These are phyloP conservation scores for Scaptomyza parva DNA, from an alignment of 2,888 invertebrate genomes.

Conservation along the genomic window DNA sequence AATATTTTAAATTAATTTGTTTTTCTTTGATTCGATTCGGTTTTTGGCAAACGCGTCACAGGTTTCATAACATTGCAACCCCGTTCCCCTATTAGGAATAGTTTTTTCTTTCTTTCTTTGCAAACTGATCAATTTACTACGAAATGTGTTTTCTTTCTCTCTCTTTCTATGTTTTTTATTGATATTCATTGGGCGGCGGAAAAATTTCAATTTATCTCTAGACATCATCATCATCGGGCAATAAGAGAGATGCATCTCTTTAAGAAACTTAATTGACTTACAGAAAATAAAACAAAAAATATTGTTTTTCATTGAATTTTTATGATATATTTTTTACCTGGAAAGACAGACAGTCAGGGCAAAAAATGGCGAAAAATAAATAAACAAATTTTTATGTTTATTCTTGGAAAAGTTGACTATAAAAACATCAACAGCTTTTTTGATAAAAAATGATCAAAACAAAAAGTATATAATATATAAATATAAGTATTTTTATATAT, in stretches of 20 bases:
- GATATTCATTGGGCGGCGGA: slow-evolving; percentile 68
- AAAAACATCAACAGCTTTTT: slow-evolving; percentile 53
- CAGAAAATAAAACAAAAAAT: slow-evolving; percentile 12
- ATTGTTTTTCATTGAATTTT: slow-evolving; percentile 12
- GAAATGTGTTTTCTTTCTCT: slow-evolving; percentile 46
- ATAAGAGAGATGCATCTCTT: too few species aligned
- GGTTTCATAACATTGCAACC: neutral
- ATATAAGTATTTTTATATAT: neutral
- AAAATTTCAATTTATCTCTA: slow-evolving; percentile 51
- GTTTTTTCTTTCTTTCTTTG: slow-evolving; percentile 7
- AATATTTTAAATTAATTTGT: slow-evolving; percentile 75
- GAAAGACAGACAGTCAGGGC: slow-evolving; percentile 55
- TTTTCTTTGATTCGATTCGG: too few species aligned
- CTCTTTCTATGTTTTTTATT: slow-evolving; percentile 53
- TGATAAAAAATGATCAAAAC: slow-evolving; percentile 12
- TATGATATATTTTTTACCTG: slow-evolving; percentile 62
- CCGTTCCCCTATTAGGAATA: slow-evolving; percentile 17
- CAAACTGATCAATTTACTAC: slow-evolving; percentile 46
- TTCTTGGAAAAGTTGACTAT: slow-evolving; percentile 55
- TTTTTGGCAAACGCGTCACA: slow-evolving; percentile 53
- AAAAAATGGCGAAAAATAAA: slow-evolving; percentile 48
- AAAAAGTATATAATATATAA: slow-evolving; percentile 8
- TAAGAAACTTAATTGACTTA: slow-evolving; percentile 68
- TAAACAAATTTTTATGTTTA: slow-evolving; percentile 42
- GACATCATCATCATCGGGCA: slow-evolving; percentile 13